Conservation (phyloP, 2,797 vertebrate species). For the Macropus fuliginosus region DNA sequence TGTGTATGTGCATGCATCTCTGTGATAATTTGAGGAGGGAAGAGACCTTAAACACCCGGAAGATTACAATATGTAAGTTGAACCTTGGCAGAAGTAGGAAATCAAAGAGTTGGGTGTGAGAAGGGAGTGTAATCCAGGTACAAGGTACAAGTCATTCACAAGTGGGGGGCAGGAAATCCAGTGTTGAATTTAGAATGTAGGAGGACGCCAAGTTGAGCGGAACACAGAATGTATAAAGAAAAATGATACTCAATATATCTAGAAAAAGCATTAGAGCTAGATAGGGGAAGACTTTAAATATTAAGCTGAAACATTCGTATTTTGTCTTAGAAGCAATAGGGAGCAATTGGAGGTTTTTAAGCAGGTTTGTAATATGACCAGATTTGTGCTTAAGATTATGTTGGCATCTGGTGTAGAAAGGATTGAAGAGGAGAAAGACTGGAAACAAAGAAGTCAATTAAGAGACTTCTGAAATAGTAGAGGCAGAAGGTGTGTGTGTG, state of each 20-base stretch:
- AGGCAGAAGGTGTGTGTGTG: background rate
- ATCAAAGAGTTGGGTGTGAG: background rate
- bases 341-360: background rate
- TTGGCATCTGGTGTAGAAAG: background rate
- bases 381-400: background rate
- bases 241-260: background rate
- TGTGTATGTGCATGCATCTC: background rate
- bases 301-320: background rate
- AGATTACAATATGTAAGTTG: background rate
- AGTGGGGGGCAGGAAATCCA: background rate
- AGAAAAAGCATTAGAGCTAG: background rate
- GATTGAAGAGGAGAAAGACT: background rate
- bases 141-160: background rate
- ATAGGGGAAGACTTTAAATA: background rate
- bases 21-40: background rate
- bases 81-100: background rate
- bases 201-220: background rate
- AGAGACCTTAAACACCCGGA: background rate
- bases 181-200: background rate
- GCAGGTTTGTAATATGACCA: background rate
- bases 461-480: background rate
- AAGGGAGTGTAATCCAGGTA: background rate
- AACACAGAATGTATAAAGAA: background rate
- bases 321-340: background rate
- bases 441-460: background rate